Conservation (phyloP, 2,797 vertebrate genomes). For the Steatocranus sp. region DNA sequence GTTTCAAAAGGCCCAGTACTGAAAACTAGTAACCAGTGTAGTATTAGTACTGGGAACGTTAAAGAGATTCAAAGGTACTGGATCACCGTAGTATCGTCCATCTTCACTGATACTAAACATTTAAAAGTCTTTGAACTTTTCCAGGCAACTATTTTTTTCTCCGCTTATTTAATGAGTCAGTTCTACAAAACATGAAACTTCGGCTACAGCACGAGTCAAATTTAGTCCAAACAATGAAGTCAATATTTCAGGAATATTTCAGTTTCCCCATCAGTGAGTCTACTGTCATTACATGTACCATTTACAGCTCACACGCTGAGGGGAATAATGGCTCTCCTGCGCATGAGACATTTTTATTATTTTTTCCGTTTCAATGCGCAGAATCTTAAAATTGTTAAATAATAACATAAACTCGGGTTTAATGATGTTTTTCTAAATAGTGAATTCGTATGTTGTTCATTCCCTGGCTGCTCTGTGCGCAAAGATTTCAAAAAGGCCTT, state of each 20-base stretch:
- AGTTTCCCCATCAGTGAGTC: not conserved
- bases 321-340: not conserved
- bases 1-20: not conserved
- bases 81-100: not conserved
- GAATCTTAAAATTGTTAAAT: not conserved
- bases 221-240: not conserved
- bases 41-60: not conserved
- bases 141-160: not conserved
- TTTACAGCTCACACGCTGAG: not conserved
- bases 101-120: not conserved
- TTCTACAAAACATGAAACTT: not conserved
- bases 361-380: not conserved
- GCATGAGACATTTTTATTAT: not conserved
- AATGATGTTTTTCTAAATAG: not conserved
- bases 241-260: not conserved
- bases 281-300: not conserved
- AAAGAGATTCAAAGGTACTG: rapidly evolving
- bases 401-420: not conserved
- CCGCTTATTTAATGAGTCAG: not conserved
- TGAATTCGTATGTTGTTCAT: not conserved
- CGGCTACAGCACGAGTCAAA: not conserved
- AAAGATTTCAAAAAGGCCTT: not conserved
- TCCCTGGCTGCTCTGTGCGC: not conserved
- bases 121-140: not conserved
- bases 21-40: not conserved